Percentiles rank a stretch among this genome's conserved stretches.
phyloP scores from a whole-genome alignment of 2,797 vertebrate species.

The Knipowitschia caucasica region DNA sequence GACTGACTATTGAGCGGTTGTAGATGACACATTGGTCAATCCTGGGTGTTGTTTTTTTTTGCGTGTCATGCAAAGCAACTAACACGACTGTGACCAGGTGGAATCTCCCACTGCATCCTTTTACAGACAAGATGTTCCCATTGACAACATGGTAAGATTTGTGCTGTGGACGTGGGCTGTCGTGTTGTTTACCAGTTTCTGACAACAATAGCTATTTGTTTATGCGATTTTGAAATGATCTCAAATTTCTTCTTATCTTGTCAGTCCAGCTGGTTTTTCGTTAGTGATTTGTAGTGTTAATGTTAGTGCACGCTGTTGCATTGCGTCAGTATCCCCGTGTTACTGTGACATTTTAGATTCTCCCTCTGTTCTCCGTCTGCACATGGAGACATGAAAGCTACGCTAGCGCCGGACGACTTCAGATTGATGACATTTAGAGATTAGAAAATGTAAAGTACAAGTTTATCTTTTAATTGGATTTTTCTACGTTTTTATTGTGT shows the following conservation, averaged over 20 bases:
- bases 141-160: slow-evolving; percentile 62
- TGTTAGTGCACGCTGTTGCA: background rate
- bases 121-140: slow-evolving; percentile 29
- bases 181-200: slow-evolving; percentile 21
- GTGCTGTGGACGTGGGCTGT: slow-evolving; percentile 4
- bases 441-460: background rate
- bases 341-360: slow-evolving; percentile 6
- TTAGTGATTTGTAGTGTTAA: slow-evolving; percentile 4
- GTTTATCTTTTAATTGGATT: slow-evolving; percentile 20
- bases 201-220: slow-evolving; percentile 39
- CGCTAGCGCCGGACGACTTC: too few relatives aligned
- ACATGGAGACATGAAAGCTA: slow-evolving; percentile 37
- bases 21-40: slow-evolving; percentile 43
- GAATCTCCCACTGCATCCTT: slow-evolving; percentile 9
- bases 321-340: background rate
- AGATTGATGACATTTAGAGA: too few relatives aligned
- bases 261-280: background rate
- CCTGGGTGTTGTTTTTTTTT: slow-evolving; percentile 26
- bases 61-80: slow-evolving; percentile 42
- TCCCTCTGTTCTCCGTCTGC: slow-evolving; percentile 10
- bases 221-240: too few relatives aligned
- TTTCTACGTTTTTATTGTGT: too few relatives aligned
- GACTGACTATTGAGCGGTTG: slow-evolving; percentile 25
- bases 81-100: slow-evolving; percentile 26
- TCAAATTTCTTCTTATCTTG: background rate